These are phyloP conservation scores for Odocoileus hemionus DNA, from an alignment of 2,113 vertebrate species.

Conservation along the genomic window DNA sequence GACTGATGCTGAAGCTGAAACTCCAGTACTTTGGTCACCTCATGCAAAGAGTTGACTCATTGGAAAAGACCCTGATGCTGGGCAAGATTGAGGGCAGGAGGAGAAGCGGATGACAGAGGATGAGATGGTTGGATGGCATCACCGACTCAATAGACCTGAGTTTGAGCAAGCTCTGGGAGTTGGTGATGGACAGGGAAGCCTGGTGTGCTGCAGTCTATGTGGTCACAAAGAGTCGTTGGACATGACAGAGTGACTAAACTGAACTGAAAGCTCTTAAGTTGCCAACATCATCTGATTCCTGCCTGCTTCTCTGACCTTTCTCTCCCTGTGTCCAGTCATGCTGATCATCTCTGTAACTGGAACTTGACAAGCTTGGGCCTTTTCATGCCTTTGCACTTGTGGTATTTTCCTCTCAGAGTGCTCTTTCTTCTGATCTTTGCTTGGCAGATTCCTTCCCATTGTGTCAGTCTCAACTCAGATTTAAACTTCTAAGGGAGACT, in stretches of 20 bases:
- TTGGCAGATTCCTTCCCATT: neutral
- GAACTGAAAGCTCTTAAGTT: neutral
- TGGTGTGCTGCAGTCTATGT: neutral
- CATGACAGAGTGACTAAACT: neutral
- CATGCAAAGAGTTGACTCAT: neutral
- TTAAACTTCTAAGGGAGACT: neutral
- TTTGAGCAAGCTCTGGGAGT: neutral
- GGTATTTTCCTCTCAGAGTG: neutral
- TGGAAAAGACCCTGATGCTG: neutral
- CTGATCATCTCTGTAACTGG: neutral
- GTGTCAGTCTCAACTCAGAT: neutral
- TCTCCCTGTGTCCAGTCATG: neutral
- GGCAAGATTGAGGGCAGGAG: neutral
- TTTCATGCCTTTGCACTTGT: neutral
- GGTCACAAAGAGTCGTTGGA: neutral
- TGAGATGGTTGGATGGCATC: neutral
- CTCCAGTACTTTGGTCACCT: neutral
- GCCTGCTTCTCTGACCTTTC: neutral
- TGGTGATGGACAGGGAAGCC: neutral
- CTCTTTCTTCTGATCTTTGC: neutral
- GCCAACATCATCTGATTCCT: neutral
- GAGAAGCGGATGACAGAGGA: neutral
- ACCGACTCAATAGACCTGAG: neutral
- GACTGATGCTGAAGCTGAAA: neutral
- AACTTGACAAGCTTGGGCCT: neutral